Evolutionary conservation across 2,888 invertebrate species (phyloP), one percentile per base, ranked within the genome.

Genomic region (Acleris emargana): DNA sequence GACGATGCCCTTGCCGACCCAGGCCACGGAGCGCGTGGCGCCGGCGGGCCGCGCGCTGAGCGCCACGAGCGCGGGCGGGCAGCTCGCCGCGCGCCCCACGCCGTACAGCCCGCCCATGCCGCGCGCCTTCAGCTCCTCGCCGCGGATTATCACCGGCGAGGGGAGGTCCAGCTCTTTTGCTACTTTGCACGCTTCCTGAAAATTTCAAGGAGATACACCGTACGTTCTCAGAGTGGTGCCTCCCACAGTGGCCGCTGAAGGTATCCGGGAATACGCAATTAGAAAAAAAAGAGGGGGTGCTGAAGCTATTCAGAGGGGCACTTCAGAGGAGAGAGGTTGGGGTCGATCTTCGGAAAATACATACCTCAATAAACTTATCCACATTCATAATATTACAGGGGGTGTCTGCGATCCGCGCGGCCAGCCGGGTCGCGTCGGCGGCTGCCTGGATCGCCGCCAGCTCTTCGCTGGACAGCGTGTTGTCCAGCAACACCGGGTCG

Each of bases 1-100:
- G 5, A 98, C 97, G 81, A 98, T 98, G 58, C 98, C 98, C 88
- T 98, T 98, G 58, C 98, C 98, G 51, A 98, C 98, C 95, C 97
- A 96, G 1, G 98, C 97, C 67, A 97, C 94, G 1, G 94, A 95
- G 71, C 93, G 85, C 53, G 82, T 84, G 67, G 81, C 91, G 62
- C 54, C 81, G 0, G 77, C 64, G 7, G 96, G 22, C 11, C 75
- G 80, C 83, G 96, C 94, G 60, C 95, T 94, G 22, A 97, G 92
- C 1, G 94, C 91, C 4, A 95, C 96, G 3, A 97, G 90, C 0
- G 93, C 93, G 3, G 93, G 93, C 0, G 89, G 84, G 3, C 68
- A 59, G 1, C 62, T 74, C 0, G 95, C 95, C 0, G 95, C 95
- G 5, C 80, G 76, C 0, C 98, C 98, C 28, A 98, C 98, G 57